phyloP scores from a whole-genome alignment of 2,113 vertebrate genomes.

The Podiceps cristatus region DNA sequence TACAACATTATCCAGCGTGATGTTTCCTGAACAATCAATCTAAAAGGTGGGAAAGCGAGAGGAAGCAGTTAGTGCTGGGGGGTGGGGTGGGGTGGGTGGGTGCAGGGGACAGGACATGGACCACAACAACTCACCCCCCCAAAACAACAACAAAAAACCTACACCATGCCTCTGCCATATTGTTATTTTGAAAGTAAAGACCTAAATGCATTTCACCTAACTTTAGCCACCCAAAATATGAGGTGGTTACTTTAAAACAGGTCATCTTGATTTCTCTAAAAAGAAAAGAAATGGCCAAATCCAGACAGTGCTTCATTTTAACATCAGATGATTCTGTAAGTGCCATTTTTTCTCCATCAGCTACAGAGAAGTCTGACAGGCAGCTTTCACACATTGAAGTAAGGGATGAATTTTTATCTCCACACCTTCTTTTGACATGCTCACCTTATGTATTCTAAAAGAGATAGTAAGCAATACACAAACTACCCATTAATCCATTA shows the following conservation, averaged over 20 bases:
- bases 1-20: slow-evolving; percentile 76
- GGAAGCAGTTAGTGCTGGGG: neutral
- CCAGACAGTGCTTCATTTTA: neutral
- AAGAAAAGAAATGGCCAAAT: neutral
- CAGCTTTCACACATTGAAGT: neutral
- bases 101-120: too few species aligned
- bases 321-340: neutral
- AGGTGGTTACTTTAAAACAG: neutral
- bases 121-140: rapidly evolving
- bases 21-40: slow-evolving; percentile 83
- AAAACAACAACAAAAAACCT: neutral
- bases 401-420: neutral
- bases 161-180: neutral
- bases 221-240: neutral
- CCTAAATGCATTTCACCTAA: neutral
- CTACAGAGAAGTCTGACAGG: neutral
- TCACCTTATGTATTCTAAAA: neutral
- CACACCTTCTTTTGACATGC: neutral
- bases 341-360: neutral
- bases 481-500: neutral
- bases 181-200: neutral
- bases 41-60: slow-evolving; percentile 8
- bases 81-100: too few species aligned
- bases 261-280: neutral
- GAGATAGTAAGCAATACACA: neutral